Evolutionary conservation across 2,888 invertebrate genomes (phyloP).

Genomic region (Camponotus fellah): DNA sequence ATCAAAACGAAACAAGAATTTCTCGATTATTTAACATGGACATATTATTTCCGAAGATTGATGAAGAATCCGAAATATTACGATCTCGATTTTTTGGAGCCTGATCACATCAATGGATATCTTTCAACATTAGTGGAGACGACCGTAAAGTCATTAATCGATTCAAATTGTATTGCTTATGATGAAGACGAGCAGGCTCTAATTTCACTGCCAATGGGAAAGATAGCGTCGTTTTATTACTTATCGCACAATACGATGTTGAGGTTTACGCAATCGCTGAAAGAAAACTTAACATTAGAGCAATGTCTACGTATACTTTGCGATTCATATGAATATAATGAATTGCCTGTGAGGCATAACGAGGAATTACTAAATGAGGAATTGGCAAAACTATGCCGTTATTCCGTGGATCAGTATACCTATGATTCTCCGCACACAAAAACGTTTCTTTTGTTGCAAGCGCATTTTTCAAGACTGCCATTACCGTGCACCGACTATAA

Average conservation of each 20-base stretch:
- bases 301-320: conserved; percentile 93
- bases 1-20: conserved; percentile 97
- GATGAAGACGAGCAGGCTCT: conserved; percentile 87
- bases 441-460: conserved; percentile 96
- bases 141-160: conserved; percentile 90
- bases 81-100: conserved; percentile 91
- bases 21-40: conserved; percentile 99
- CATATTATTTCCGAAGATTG: conserved; percentile 97
- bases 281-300: conserved; percentile 89
- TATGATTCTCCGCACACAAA: conserved; percentile 98
- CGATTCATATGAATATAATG: conserved; percentile 95
- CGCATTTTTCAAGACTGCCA: conserved; percentile 94
- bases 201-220: conserved; percentile 90
- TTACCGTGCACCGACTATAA: conserved; percentile 97
- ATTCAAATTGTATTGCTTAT: conserved; percentile 93
- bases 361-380: conserved; percentile 98
- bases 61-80: conserved; percentile 97
- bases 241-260: conserved; percentile 96
- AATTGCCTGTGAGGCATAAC: conserved; percentile 98
- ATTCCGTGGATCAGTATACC: conserved; percentile 90
- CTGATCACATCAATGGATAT: conserved; percentile 90
- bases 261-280: conserved; percentile 91
- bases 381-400: conserved; percentile 92
- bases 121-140: conserved; percentile 94
- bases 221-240: conserved; percentile 98